Base-by-base conservation (phyloP, 2,797 vertebrate genomes). In the Sebastolobus alascanus region DNA sequence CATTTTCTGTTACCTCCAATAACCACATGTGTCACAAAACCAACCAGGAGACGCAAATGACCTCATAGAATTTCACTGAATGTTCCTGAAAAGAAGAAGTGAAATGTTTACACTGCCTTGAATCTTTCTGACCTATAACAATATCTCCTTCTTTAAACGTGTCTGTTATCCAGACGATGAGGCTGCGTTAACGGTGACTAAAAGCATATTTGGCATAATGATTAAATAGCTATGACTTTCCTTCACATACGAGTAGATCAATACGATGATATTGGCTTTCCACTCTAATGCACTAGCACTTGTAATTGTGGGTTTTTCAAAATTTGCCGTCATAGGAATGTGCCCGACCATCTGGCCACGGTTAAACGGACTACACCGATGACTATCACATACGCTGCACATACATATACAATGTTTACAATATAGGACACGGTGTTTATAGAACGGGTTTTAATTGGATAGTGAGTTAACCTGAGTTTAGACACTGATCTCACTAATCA, bases 141-240 rank as follows among this genome's bases (percentile, higher is more conserved):
- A 27, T 74, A 68, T 73, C 75, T 75, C n/a, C 27, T 67, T 74
- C 61, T 80, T 73, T 75, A 12, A 80, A 84, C 2, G 12, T 79
- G 46, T 58, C 58, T 82, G 74, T 78, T 80, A 64, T 73, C 40
- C 31, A 83, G 68, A 73, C 73, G 43, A 58, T 52, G 52, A 77
- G 50, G 69, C 52, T 55, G 58, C 75, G 78, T 61, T 81, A 77
- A 75, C 71, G 68, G 88, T 93, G 82, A 90, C 94, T 96, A 96
- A 96, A 96, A 95, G 94, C 93, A 94, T 94, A 96, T 93, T 96
- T 96, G 95, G 93, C 95, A 92, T 92, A 78, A 90, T 88, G 88
- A 93, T 95, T 94, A 90, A 93, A 93, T 78, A 58, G 43, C 68
- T 86, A 27, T 84, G 43, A 69, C 88, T 71, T 64, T 68, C 66